phyloP scores from a whole-genome alignment of 2,113 vertebrate genomes.

The Chinchilla lanigera region DNA sequence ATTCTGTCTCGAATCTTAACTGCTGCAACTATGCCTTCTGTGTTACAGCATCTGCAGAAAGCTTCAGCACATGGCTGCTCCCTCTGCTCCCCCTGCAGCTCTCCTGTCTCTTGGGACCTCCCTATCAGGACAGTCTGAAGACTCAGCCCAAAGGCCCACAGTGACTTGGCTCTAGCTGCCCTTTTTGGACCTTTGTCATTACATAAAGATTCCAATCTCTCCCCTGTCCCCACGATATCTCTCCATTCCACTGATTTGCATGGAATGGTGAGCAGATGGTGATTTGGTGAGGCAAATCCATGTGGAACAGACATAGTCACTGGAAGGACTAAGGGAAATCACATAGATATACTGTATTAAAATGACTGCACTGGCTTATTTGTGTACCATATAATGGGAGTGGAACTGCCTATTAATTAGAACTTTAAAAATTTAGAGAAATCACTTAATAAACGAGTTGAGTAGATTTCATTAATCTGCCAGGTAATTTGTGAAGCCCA shows the following conservation, averaged over 20 bases:
- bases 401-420: background rate
- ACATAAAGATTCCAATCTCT: background rate
- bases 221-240: background rate
- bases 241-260: background rate
- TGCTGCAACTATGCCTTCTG: background rate
- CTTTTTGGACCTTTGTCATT: background rate
- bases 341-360: background rate
- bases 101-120: background rate
- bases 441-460: background rate
- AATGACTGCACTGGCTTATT: background rate
- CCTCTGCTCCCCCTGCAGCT: background rate
- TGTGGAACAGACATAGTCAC: background rate
- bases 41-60: background rate
- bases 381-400: background rate
- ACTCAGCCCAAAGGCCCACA: background rate
- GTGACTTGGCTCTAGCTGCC: background rate
- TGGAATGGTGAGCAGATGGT: background rate
- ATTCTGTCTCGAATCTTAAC: background rate
- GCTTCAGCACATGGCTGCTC: background rate
- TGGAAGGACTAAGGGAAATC: background rate
- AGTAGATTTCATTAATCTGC: background rate
- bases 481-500: background rate
- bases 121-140: background rate
- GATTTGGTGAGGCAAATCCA: background rate
- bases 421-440: slow-evolving; percentile 21